These are phyloP conservation scores for Protobothrops mucrosquamatus DNA, from an alignment of 2,113 vertebrate species.

Conservation along the genomic window DNA sequence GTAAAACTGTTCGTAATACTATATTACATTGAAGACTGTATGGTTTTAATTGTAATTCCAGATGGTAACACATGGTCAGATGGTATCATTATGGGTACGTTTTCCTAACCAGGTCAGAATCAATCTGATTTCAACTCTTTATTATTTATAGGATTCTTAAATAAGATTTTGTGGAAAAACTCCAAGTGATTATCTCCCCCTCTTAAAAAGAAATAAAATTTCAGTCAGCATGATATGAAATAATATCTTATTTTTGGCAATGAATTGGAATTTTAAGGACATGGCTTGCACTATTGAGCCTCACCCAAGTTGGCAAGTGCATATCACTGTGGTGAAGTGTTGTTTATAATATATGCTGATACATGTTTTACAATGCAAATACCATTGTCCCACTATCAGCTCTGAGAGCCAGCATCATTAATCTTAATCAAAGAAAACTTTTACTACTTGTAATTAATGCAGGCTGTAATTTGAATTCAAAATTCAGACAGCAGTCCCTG, in stretches of 20 bases:
- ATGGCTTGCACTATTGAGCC: neutral
- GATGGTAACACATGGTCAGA: constrained; percentile 38
- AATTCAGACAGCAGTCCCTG: constrained; percentile 40
- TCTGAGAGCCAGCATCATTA: constrained; percentile 48
- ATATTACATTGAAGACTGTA: constrained; percentile 52
- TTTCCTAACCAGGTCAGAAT: constrained; percentile 46
- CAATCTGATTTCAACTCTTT: neutral
- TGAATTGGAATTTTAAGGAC: constrained; percentile 3
- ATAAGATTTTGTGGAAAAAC: neutral
- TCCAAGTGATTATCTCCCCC: neutral
- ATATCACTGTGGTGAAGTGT: neutral
- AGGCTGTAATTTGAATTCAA: constrained; percentile 51
- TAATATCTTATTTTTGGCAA: neutral
- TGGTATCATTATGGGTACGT: constrained; percentile 43
- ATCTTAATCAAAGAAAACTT: constrained; percentile 57
- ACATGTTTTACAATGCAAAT: constrained; percentile 43
- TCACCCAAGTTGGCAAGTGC: neutral
- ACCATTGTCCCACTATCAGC: constrained; percentile 38
- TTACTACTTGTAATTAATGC: constrained; percentile 49
- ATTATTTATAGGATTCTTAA: constrained; percentile 37
- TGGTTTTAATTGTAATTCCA: constrained; percentile 56
- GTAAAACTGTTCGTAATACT: constrained; percentile 34
- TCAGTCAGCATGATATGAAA: constrained; percentile 14
- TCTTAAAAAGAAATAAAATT: neutral
- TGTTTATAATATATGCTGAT: constrained; percentile 13